Conservation (phyloP, 2,888 invertebrate species). For the Resseliella maxima region DNA sequence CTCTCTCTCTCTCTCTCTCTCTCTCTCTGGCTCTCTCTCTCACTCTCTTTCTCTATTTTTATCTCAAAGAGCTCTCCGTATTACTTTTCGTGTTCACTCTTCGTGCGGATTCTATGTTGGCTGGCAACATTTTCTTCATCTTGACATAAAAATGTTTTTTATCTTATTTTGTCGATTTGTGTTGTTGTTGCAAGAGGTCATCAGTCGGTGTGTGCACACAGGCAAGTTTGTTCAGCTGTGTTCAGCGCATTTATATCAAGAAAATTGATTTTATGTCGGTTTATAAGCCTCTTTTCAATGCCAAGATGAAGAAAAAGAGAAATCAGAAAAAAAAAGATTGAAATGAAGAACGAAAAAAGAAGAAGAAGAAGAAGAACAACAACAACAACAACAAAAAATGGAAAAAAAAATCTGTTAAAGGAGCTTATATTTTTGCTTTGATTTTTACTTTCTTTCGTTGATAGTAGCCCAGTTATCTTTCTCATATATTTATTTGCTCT, state of each 20-base stretch:
- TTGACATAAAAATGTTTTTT: no score
- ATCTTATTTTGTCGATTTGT: not conserved
- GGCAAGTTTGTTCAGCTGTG: not conserved
- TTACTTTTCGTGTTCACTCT: no score
- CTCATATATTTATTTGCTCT: not conserved
- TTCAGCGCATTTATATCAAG: not conserved
- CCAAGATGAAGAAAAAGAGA: no score
- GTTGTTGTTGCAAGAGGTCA: not conserved
- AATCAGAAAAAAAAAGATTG: no score
- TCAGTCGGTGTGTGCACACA: not conserved
- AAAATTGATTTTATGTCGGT: conserved; percentile 36
- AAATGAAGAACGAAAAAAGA: no score
- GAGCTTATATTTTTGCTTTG: not conserved
- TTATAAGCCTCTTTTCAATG: not conserved
- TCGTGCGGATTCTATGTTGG: no score
- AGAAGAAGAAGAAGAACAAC: not conserved
- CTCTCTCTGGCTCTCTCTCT: no score
- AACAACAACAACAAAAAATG: no score
- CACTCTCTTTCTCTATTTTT: no score
- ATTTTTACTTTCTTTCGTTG: not conserved
- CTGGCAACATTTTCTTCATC: no score
- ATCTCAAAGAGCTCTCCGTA: no score
- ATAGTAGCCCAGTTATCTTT: not conserved
- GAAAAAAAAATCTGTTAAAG: conserved; percentile 22
- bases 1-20: no score